Percentiles rank a stretch among this genome's conserved stretches.
These are phyloP conservation scores for Neosalanx taihuensis DNA, from an alignment of 2,797 vertebrate species.

Conservation along the genomic window DNA sequence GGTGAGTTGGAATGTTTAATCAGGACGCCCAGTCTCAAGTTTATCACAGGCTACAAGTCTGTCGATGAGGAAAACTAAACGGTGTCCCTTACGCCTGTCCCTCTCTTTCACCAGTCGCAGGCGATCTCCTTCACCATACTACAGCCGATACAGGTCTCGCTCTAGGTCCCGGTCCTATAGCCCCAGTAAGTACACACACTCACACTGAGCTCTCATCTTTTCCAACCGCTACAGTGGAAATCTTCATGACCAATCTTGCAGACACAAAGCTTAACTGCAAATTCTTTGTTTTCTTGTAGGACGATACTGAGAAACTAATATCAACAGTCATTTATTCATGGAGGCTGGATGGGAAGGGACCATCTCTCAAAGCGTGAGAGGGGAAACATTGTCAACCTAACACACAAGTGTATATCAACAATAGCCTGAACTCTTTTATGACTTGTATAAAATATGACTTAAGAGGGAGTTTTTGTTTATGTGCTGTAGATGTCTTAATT, in stretches of 20 bases:
- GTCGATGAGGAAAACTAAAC: neutral
- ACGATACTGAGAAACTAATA: conserved; percentile 58
- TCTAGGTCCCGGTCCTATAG: conserved; percentile 91
- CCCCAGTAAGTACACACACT: conserved; percentile 78
- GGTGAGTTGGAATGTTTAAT: conserved; percentile 58
- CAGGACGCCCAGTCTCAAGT: neutral
- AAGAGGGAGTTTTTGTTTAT: conserved; percentile 45
- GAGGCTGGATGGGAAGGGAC: conserved; percentile 33
- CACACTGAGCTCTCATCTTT: neutral
- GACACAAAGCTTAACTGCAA: neutral
- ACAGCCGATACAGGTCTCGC: conserved; percentile 87
- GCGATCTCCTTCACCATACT: conserved; percentile 91
- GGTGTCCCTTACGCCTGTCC: conserved; percentile 10
- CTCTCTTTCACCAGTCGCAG: conserved; percentile 70
- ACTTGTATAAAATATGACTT: conserved; percentile 23
- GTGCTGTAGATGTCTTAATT: conserved; percentile 52
- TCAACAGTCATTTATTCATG: conserved; percentile 31
- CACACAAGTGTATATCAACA: conserved; percentile 34
- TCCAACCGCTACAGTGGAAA: neutral
- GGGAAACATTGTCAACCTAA: conserved; percentile 25
- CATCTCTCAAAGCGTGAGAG: conserved; percentile 34
- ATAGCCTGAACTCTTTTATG: conserved; percentile 22
- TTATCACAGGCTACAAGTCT: too few relatives aligned
- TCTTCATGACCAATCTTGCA: neutral
- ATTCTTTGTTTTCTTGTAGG: conserved; percentile 49